These are phyloP conservation scores for Cercopithecus mona DNA, from an alignment of 2,113 vertebrate species.

Conservation along the genomic window DNA sequence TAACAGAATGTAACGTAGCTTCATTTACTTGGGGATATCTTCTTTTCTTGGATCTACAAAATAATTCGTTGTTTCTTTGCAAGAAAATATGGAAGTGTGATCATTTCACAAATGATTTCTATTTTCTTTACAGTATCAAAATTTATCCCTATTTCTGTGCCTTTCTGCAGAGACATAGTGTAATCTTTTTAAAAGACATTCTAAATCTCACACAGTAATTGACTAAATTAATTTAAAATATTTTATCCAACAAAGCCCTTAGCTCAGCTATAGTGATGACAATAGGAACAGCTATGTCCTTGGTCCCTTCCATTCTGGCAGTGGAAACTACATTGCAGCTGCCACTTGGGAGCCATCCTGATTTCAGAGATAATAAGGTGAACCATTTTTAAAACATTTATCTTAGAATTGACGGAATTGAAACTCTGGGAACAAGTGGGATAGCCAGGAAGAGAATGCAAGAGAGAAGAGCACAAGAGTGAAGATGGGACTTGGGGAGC, in stretches of 20 bases:
- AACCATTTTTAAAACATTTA: background rate
- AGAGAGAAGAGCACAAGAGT: background rate
- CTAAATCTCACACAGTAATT: background rate
- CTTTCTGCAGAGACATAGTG: background rate
- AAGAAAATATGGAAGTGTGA: background rate
- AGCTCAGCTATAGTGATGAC: background rate
- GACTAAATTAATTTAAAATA: background rate
- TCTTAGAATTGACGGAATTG: background rate
- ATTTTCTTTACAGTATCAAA: background rate
- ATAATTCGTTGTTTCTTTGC: background rate
- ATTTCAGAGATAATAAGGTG: background rate
- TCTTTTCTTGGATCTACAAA: background rate
- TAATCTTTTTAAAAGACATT: background rate
- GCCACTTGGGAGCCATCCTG: background rate
- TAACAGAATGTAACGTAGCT: background rate
- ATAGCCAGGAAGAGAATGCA: background rate
- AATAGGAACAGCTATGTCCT: background rate
- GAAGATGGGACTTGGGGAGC: background rate
- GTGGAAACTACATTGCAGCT: background rate
- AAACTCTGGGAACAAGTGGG: background rate
- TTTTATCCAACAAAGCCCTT: background rate
- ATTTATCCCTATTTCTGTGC: background rate
- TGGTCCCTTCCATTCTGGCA: background rate
- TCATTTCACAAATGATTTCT: background rate
- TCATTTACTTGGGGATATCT: background rate